phyloP scores from a whole-genome alignment of 1,140 invertebrate species.

The Eriocheir sinensis region DNA sequence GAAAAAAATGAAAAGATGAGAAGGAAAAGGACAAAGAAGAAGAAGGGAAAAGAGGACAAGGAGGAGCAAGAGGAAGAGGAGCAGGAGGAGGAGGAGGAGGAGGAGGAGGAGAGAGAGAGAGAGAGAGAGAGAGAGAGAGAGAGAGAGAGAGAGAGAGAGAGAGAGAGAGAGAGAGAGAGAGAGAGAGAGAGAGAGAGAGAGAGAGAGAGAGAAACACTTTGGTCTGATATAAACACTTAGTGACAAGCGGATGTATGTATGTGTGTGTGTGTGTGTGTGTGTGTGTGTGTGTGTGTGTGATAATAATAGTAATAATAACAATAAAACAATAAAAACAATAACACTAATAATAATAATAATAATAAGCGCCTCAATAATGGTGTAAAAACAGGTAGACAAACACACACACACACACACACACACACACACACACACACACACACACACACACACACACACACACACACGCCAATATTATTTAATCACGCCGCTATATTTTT shows the following conservation, averaged over 20 bases:
- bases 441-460: too few relatives aligned
- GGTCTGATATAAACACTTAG: conserved; percentile 25
- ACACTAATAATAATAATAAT: too few relatives aligned
- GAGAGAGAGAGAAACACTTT: conserved; percentile 27
- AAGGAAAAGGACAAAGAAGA: neutral
- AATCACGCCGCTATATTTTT: too few relatives aligned
- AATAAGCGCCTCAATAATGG: too few relatives aligned
- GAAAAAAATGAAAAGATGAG: neutral
- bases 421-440: too few relatives aligned
- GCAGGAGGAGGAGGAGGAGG: conserved; percentile 17
- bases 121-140: conserved; percentile 48
- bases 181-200: neutral
- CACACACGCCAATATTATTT: too few relatives aligned
- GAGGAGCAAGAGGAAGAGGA: neutral
- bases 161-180: conserved; percentile 39
- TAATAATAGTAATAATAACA: neutral
- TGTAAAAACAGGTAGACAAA: too few relatives aligned
- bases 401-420: too few relatives aligned
- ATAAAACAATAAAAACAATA: neutral
- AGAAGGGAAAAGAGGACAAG: neutral
- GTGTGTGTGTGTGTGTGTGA: conserved; percentile 15
- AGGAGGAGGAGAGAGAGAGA: conserved; percentile 24
- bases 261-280: conserved; percentile 22
- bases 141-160: conserved; percentile 59
- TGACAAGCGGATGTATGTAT: neutral